A percentile compares a stretch with the other conserved stretches of the same genome.
Conservation (phyloP, 2,888 invertebrate genomes). For the Lathronympha strigana region DNA sequence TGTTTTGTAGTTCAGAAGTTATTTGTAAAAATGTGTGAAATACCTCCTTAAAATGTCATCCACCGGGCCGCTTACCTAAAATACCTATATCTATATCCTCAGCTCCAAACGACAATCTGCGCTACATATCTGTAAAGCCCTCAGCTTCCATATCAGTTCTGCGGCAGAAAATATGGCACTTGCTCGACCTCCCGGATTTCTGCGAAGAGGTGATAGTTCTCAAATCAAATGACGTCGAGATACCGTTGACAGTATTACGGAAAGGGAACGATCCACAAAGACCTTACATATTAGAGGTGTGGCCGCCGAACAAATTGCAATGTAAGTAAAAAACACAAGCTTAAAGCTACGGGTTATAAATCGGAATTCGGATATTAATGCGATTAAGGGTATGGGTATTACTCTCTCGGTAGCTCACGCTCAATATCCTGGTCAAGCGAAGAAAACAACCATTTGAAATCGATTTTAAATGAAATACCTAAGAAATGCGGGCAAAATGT, state of each 20-base stretch:
- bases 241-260: constrained; percentile 67
- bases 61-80: too few species aligned
- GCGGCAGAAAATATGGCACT: constrained; percentile 74
- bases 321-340: constrained; percentile 47
- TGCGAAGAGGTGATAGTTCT: constrained; percentile 75
- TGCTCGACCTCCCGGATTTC: constrained; percentile 73
- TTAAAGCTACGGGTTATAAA: too few species aligned
- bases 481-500: too few species aligned
- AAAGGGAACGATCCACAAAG: constrained; percentile 73
- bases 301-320: constrained; percentile 56
- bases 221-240: constrained; percentile 60
- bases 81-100: constrained; percentile 3
- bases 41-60: too few species aligned
- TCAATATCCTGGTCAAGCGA: too few species aligned
- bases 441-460: too few species aligned
- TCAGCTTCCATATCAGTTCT: constrained; percentile 66
- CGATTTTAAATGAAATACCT: too few species aligned
- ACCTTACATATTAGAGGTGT: constrained; percentile 74
- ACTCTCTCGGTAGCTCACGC: too few species aligned
- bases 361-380: too few species aligned
- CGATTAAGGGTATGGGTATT: too few species aligned
- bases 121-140: constrained; percentile 70
- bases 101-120: constrained; percentile 68
- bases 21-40: too few species aligned
- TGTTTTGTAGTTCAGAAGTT: too few species aligned